Base-by-base conservation (phyloP, 2,888 invertebrate species). In the Gandaritis pyraliata region DNA sequence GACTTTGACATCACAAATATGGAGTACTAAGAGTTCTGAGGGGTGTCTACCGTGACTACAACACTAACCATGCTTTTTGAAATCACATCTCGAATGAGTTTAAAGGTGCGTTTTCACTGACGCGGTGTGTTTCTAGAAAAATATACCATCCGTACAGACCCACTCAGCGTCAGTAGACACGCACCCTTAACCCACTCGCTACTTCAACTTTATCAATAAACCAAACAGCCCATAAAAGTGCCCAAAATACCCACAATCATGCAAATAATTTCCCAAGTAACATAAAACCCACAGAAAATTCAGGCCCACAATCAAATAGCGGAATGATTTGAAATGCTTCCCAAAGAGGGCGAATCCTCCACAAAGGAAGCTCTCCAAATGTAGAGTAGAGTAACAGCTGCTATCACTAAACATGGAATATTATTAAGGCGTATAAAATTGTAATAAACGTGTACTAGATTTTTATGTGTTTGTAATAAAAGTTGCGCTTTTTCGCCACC, bases 391-490 rank as follows among this genome's bases (percentile, higher is more conserved):
- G 77, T 75, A 80, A 75, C 78, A 74, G 64, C 66, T 71, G 82
- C 75, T 85, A 85, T 85, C 86, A 80, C 81, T 81, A 85, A 82
- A 82, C 83, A 81, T 80, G 82, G 80, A 81, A 83, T 64, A 60
- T 56, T 64, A 64, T 59, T 59, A 56, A 33, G 30, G 23, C 16
- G 45, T 43, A 82, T 86, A 84, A 86, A 84, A 86, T 81, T 82
- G 76, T 79, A 81, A 78, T 83, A 78, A 80, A 81, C 78, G 76
- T 80, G 81, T 81, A 83, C 79, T 78, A 78, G 78, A 66, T 60
- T 73, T 83, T 83, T 83, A 82, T 77, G 80, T 68, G 64, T 72
- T 77, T 56, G 72, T 82, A 82, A 85, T 86, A 86, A 85, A 85
- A 85, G 56, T 56, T 48, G 39, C 56, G 43, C 52, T 64, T 59